Conservation (phyloP, 2,113 vertebrate species). For the Sigmodon hispidus region DNA sequence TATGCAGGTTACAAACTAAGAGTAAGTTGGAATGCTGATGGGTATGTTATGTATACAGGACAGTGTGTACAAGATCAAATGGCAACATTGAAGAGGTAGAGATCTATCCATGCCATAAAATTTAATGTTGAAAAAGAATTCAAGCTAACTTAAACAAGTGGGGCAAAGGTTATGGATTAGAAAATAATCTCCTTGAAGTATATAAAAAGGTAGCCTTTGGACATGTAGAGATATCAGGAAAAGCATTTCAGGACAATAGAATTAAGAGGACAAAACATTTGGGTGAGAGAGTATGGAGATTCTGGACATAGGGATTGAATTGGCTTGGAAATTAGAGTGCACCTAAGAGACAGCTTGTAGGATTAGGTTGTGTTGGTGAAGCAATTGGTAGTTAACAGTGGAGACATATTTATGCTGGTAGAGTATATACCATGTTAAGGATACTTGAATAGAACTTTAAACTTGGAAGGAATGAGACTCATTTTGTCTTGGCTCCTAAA, state of each 20-base stretch:
- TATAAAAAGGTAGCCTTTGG: background rate
- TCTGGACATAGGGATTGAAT: background rate
- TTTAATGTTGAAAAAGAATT: background rate
- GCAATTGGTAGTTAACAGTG: background rate
- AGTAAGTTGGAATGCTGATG: background rate
- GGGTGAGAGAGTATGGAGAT: background rate
- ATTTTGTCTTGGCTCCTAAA: conserved; percentile 1
- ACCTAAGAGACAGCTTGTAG: background rate
- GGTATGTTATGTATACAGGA: background rate
- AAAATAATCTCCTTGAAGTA: background rate
- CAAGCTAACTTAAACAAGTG: background rate
- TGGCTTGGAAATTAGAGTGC: background rate
- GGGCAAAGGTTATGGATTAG: background rate
- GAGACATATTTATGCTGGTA: background rate
- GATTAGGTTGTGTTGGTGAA: background rate
- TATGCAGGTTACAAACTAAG: background rate
- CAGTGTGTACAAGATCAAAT: background rate
- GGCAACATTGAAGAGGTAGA: background rate
- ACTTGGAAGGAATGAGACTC: conserved; percentile 6
- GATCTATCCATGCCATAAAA: background rate
- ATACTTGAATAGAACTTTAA: conserved; percentile 33
- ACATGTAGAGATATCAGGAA: background rate
- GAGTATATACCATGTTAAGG: background rate
- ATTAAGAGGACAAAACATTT: background rate
- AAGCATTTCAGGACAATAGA: background rate